Base-by-base conservation (phyloP, 1,140 invertebrate genomes). In the Arctopsyche grandis region DNA sequence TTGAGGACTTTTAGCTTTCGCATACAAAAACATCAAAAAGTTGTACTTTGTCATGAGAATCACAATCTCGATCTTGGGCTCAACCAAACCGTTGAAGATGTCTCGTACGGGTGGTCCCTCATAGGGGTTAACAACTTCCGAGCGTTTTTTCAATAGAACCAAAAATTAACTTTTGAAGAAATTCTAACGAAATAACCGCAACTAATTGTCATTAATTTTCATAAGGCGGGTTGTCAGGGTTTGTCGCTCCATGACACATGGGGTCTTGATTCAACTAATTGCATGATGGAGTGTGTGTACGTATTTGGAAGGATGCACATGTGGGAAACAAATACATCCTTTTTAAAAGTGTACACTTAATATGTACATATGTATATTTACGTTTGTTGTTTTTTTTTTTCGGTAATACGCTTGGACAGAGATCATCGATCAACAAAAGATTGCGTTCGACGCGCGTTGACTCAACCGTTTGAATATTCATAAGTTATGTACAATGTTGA, bases 221-320 rank as follows among this genome's bases (percentile, higher is more conserved):
- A 76, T 76, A 21, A 76, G 52, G 16, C 52, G 21, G 70, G 52
- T 58, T 75, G 73, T 75, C 73, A 60, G 46, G 74, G 74, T 56
- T 74, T 74, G 22, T 56, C 44, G 71, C 26, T 48, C 29, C 26
- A 19, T 76, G 74, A 76, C 74, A 76, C 56, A 76, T 76, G 74
- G 74, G 74, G 74, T 76, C 74, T 76, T 76, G 74, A 76, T 76
- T 76, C 74, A 44, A 76, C 74, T 76, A 76, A 76, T 76, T 76
- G 74, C 22, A 43, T 76, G 74, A 76, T 76, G 74, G 74, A 76
- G 74, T 76, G 63, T 19, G 58, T 58, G 73, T 38, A 38, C 29
- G 7, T 38, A n/a, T n/a, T n/a, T n/a, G n/a, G 44, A 46, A 9
- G 70, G 44, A 74, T 52, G 19, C 69, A 44, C 26, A 73, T 73